These are phyloP conservation scores for Agrotis segetum DNA, from an alignment of 2,888 invertebrate genomes.

Conservation along the genomic window DNA sequence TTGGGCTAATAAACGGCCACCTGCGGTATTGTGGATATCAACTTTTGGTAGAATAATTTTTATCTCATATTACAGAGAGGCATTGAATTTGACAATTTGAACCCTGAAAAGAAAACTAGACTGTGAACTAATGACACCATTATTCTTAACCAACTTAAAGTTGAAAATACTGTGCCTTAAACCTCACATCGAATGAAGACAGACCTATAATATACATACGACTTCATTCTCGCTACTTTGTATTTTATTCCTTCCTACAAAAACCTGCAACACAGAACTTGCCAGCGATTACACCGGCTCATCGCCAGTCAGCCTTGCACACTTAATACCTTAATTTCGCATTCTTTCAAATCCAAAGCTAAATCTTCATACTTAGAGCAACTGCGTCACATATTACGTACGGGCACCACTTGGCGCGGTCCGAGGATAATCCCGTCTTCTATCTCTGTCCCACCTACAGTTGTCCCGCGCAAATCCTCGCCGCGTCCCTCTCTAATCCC, in stretches of 20 bases:
- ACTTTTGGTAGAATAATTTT: neutral
- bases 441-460: constrained; percentile 80
- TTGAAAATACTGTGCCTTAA: neutral
- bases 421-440: constrained; percentile 87
- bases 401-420: constrained; percentile 81
- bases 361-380: constrained; percentile 70
- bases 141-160: neutral
- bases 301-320: constrained; percentile 26
- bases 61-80: neutral
- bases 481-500: constrained; percentile 88
- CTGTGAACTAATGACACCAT: neutral
- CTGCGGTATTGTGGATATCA: constrained; percentile 24
- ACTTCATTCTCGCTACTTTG: neutral
- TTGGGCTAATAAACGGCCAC: constrained; percentile 30
- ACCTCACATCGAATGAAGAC: neutral
- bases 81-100: neutral
- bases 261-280: constrained; percentile 12
- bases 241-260: constrained; percentile 6
- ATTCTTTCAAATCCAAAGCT: constrained; percentile 70
- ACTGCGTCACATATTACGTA: constrained; percentile 72
- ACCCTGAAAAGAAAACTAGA: neutral
- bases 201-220: neutral
- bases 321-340: constrained; percentile 62
- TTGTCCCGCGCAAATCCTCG: constrained; percentile 85
- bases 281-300: constrained; percentile 20